phyloP scores from a whole-genome alignment of 2,113 vertebrate species.

The Brachypteracias leptosomus region DNA sequence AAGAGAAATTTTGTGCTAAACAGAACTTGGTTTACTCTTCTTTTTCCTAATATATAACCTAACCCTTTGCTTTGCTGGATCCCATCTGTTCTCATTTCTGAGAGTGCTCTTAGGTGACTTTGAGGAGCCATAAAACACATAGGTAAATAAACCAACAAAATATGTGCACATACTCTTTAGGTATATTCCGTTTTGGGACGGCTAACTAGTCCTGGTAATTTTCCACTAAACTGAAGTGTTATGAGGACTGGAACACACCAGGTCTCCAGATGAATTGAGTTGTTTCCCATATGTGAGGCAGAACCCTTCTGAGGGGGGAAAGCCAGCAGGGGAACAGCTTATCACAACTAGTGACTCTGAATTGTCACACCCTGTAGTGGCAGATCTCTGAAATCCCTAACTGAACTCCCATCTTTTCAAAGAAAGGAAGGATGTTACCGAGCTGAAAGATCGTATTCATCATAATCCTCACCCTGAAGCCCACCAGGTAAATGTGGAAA shows the following conservation, averaged over 20 bases:
- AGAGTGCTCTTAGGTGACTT: neutral
- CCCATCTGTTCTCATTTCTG: neutral
- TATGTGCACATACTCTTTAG: fast-evolving
- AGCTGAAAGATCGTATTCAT: neutral
- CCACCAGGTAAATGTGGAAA: neutral
- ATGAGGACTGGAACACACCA: neutral
- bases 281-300: neutral
- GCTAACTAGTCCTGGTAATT: neutral
- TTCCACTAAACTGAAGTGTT: neutral
- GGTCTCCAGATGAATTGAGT: neutral
- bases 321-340: neutral
- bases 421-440: neutral
- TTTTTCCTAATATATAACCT: neutral
- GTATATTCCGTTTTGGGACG: fast-evolving
- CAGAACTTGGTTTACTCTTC: neutral
- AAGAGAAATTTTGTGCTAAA: neutral
- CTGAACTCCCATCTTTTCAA: neutral
- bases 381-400: neutral
- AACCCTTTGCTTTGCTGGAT: neutral
- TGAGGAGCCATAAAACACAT: neutral
- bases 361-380: fast-evolving
- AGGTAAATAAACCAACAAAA: neutral
- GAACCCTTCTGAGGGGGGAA: neutral
- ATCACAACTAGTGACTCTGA: neutral
- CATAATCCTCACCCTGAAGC: neutral